Conservation (phyloP, 2,797 vertebrate species). For the Potorous gilbertii region DNA sequence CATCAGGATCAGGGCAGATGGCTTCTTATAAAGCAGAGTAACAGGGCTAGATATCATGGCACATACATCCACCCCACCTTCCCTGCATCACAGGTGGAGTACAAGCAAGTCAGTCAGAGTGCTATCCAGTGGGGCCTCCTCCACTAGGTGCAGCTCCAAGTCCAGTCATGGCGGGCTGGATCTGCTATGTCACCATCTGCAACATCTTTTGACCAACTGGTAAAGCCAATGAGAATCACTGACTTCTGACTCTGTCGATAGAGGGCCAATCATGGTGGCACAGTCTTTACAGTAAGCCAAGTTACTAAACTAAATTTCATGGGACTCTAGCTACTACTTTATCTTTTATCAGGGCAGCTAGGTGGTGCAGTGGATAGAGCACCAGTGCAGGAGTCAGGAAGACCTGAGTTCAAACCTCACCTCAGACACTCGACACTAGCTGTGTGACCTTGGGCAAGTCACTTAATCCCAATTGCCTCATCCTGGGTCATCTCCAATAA, state of each 20-base stretch:
- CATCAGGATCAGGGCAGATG: not conserved
- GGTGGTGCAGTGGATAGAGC: no score
- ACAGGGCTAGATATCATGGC: not conserved
- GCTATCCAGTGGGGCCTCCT: conserved; percentile 90
- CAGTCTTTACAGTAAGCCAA: no score
- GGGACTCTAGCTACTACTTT: not conserved
- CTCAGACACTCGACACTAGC: no score
- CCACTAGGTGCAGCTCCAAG: conserved; percentile 90
- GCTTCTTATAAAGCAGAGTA: not conserved
- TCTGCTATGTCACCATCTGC: conserved; percentile 89
- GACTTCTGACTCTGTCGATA: no score
- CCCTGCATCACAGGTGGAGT: conserved; percentile 85
- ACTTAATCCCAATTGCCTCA: no score
- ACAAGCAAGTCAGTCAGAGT: conserved; percentile 80
- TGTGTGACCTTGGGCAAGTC: no score
- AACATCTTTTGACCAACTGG: conserved; percentile 93
- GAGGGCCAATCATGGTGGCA: no score
- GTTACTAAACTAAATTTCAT: no score
- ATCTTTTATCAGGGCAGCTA: no score
- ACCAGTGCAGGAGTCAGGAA: no score
- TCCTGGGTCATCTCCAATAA: no score
- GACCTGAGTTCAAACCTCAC: no score
- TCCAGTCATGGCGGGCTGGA: conserved; percentile 90
- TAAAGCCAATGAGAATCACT: not conserved
- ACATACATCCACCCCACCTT: not conserved